phyloP scores from a whole-genome alignment of 92 coral and sea anemone species.

The Metridium senile region DNA sequence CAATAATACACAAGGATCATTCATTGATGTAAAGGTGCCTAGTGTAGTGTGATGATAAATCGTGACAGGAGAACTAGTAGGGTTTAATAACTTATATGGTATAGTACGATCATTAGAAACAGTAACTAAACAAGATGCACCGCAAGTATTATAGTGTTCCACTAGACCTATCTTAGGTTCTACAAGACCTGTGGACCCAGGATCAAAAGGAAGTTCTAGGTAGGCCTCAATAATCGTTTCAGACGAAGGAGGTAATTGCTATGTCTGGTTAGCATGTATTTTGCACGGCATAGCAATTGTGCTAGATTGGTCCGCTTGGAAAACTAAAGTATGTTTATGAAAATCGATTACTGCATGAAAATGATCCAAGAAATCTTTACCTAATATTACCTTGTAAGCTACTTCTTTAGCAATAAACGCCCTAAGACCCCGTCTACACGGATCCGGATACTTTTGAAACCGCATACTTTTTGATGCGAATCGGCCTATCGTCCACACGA shows the following conservation, averaged over 20 bases:
- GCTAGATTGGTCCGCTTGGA: not conserved
- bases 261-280: conserved; percentile 26
- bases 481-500: too few relatives aligned
- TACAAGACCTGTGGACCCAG: conserved; percentile 39
- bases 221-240: conserved; percentile 54
- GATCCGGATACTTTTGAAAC: too few relatives aligned
- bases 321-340: not conserved
- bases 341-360: conserved; percentile 51
- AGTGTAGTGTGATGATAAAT: conserved; percentile 37
- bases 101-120: conserved; percentile 27
- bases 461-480: too few relatives aligned
- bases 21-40: conserved; percentile 21
- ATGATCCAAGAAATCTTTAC: conserved; percentile 56
- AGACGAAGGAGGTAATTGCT: conserved; percentile 42
- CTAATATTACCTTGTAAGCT: conserved; percentile 57
- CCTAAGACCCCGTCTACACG: too few relatives aligned
- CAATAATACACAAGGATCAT: conserved; percentile 5
- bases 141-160: conserved; percentile 36
- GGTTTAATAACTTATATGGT: conserved; percentile 40
- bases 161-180: conserved; percentile 40
- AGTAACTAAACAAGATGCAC: conserved; percentile 29
- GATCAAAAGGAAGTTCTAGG: not conserved
- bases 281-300: not conserved
- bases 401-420: conserved; percentile 36
- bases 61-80: conserved; percentile 17